phyloP scores from a whole-genome alignment of 2,888 invertebrate genomes.

The Chaetogeoica ovagalla region DNA sequence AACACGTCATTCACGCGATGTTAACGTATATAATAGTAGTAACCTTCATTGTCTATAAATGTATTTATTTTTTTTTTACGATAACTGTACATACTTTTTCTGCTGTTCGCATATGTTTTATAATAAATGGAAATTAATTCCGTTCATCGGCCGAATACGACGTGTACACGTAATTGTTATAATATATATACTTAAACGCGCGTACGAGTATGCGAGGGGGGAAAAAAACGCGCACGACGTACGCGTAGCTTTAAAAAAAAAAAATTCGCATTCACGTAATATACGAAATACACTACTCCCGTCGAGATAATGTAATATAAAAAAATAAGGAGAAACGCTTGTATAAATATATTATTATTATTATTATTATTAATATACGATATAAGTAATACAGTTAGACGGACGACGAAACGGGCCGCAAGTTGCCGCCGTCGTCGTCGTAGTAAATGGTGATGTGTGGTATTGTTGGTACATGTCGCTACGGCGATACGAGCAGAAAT shows the following conservation, averaged over 20 bases:
- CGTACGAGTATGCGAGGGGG: slow-evolving; percentile 16
- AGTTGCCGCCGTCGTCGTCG: too few species aligned
- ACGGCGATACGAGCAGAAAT: too few species aligned
- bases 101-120: not conserved
- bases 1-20: too few species aligned
- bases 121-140: slow-evolving; percentile 49
- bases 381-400: too few species aligned
- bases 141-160: slow-evolving; percentile 5
- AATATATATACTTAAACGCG: not conserved
- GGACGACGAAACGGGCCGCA: too few species aligned
- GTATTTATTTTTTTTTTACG: not conserved
- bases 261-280: not conserved
- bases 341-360: too few species aligned
- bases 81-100: not conserved
- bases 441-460: too few species aligned
- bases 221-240: not conserved
- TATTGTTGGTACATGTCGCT: too few species aligned
- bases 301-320: not conserved
- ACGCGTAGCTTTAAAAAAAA: not conserved
- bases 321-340: too few species aligned
- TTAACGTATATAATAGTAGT: too few species aligned
- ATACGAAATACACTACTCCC: not conserved
- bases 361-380: too few species aligned
- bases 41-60: not conserved
- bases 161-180: not conserved